These are phyloP conservation scores for Lepidothrix coronata DNA, from an alignment of 2,113 vertebrate species.

Conservation along the genomic window DNA sequence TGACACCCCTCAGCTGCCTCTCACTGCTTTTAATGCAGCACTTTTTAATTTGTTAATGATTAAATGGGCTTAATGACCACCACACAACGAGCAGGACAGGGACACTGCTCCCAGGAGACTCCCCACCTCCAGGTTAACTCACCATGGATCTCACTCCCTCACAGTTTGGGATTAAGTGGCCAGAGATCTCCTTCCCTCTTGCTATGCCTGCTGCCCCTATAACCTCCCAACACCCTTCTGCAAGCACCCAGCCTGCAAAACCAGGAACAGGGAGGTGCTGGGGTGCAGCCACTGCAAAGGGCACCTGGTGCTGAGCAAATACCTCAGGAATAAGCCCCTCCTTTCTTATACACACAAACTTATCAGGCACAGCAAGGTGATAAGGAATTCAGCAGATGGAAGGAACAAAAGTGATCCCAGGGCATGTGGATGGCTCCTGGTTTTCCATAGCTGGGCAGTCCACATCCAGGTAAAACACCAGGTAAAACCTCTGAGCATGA, in stretches of 20 bases:
- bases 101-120: accelerated
- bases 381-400: neutral
- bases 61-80: accelerated
- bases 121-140: neutral
- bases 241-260: neutral
- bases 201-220: accelerated
- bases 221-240: accelerated
- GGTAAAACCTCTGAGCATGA: accelerated
- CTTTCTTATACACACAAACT: neutral
- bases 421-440: neutral
- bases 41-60: accelerated
- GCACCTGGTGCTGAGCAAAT: neutral
- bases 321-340: neutral
- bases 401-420: neutral
- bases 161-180: neutral
- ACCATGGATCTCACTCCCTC: neutral
- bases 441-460: neutral
- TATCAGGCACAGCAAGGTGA: neutral
- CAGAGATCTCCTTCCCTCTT: neutral
- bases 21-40: neutral
- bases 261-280: neutral
- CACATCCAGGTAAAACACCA: neutral
- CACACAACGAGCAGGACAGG: accelerated
- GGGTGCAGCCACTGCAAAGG: neutral
- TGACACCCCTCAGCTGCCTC: neutral